Evolutionary conservation across 2,113 vertebrate species (phyloP).

Genomic region (Nannobrachium achirus): DNA sequence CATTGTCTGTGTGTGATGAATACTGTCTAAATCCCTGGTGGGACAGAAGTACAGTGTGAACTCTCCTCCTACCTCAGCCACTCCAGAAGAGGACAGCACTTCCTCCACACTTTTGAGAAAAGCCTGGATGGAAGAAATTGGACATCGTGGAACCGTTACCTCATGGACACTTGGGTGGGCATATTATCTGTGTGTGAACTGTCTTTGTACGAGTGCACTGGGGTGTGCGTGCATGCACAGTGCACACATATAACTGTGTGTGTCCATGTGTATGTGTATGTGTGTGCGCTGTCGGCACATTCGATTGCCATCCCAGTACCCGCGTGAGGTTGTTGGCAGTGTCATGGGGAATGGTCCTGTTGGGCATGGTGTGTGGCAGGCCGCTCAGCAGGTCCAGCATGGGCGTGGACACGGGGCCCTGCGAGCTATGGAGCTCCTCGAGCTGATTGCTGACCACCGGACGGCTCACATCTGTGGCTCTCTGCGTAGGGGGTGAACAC

Average conservation of each 20-base stretch:
- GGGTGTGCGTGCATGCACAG: neutral
- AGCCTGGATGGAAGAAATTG: constrained; percentile 74
- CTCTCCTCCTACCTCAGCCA: constrained; percentile 75
- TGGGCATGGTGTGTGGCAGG: constrained; percentile 76
- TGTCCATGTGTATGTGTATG: constrained; percentile 3
- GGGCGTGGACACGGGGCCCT: constrained; percentile 13
- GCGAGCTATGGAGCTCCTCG: constrained; percentile 47
- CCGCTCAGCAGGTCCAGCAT: constrained; percentile 76
- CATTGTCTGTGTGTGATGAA: too few species aligned
- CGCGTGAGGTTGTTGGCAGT: constrained; percentile 85
- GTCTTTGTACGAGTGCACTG: constrained; percentile 9
- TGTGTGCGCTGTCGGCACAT: neutral
- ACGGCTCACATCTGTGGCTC: constrained; percentile 67
- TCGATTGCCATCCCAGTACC: constrained; percentile 71
- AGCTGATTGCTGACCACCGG: constrained; percentile 67
- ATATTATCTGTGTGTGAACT: constrained; percentile 44
- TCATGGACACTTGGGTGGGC: constrained; percentile 41
- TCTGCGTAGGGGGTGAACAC: constrained; percentile 64
- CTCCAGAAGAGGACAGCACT: constrained; percentile 78
- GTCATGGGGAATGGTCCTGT: constrained; percentile 70
- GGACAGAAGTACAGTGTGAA: constrained; percentile 31
- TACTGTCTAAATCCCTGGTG: too few species aligned
- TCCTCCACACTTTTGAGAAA: constrained; percentile 88
- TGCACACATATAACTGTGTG: constrained; percentile 1
- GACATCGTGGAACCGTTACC: constrained; percentile 52